Evolutionary conservation across 2,888 invertebrate genomes (phyloP).

Genomic region (Cheilosia soror): DNA sequence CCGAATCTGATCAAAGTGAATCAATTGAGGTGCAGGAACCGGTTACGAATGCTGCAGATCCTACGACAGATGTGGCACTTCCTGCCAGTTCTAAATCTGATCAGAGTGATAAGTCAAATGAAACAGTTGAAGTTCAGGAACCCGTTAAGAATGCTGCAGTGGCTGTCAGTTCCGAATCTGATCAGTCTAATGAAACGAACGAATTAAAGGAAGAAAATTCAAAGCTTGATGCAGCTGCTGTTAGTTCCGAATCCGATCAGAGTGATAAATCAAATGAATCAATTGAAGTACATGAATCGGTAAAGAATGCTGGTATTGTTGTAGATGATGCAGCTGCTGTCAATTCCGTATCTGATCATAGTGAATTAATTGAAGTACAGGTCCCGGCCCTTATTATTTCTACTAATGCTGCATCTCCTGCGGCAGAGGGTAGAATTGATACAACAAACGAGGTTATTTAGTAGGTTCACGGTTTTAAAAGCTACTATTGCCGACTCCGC

Average conservation of each 20-base stretch:
- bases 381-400: no score
- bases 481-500: no score
- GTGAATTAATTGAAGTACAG: background rate
- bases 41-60: no score
- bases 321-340: background rate
- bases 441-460: no score
- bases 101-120: no score
- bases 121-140: background rate
- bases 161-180: background rate
- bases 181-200: background rate
- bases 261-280: background rate
- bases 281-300: background rate
- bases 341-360: background rate
- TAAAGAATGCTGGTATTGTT: background rate
- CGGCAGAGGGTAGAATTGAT: no score
- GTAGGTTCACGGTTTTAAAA: no score
- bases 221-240: background rate
- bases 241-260: background rate
- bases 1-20: no score
- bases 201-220: background rate
- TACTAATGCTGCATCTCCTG: no score
- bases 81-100: no score
- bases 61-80: no score
- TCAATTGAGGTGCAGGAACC: no score
- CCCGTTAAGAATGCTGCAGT: background rate